Evolutionary conservation across 2,888 invertebrate species (phyloP).

Genomic region (Scaptomyza reducta): DNA sequence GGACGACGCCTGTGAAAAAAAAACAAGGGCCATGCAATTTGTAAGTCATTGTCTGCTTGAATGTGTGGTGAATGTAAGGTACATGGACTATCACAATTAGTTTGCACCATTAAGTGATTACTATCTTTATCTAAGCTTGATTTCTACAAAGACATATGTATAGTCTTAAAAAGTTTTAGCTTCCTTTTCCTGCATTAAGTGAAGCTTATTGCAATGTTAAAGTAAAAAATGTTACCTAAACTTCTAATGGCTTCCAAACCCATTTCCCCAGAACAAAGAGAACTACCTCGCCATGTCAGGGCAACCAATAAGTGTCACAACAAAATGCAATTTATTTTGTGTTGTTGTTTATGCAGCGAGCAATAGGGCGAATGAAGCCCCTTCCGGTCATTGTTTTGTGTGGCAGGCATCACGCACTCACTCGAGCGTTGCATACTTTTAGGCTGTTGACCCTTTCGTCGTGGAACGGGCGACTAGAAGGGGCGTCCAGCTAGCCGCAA

Average conservation of each 20-base stretch:
- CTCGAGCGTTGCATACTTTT: constrained; percentile 70
- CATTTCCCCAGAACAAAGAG: no score
- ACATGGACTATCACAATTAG: neutral
- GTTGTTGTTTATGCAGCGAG: constrained; percentile 5
- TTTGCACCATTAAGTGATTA: neutral
- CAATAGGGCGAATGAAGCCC: constrained; percentile 39
- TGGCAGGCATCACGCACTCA: constrained; percentile 53
- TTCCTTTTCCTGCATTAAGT: no score
- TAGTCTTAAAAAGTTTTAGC: no score
- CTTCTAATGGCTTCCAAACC: no score
- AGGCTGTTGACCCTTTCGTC: constrained; percentile 75
- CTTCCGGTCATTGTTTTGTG: constrained; percentile 41
- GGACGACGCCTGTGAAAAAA: constrained; percentile 63
- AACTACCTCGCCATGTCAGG: neutral
- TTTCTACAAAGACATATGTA: no score
- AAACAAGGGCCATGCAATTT: constrained; percentile 21
- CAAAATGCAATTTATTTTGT: constrained; percentile 1
- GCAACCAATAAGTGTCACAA: constrained; percentile 23
- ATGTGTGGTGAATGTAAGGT: neutral
- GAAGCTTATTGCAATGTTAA: no score
- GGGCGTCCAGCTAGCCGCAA: constrained; percentile 16
- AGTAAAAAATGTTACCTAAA: no score
- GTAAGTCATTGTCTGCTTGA: neutral
- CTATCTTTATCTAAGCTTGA: no score
- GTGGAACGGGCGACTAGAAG: neutral